Percentiles rank a stretch among this genome's conserved stretches.
phyloP scores from a whole-genome alignment of 1,140 invertebrate genomes.

The Drosophila tsacasi region DNA sequence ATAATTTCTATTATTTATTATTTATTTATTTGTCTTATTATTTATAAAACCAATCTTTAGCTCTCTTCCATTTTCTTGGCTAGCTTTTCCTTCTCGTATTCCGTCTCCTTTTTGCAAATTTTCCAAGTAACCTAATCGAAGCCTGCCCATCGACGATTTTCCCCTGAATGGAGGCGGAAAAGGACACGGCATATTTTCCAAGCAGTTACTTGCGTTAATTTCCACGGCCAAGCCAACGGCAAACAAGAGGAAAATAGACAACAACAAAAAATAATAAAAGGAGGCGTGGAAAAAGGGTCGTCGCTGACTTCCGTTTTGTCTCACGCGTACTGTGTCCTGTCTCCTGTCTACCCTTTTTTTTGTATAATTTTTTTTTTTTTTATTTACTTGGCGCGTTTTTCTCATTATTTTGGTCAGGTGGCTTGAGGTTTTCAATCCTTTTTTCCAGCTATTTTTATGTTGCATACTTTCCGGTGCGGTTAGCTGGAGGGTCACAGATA shows the following conservation, averaged over 20 bases:
- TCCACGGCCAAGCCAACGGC: constrained; percentile 26
- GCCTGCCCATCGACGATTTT: constrained; percentile 30
- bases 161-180: constrained; percentile 14
- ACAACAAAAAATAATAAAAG: neutral
- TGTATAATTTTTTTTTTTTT: constrained; percentile 20
- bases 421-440: constrained; percentile 40
- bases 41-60: neutral
- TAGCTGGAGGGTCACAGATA: constrained; percentile 22
- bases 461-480: constrained; percentile 59
- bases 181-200: constrained; percentile 76
- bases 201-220: constrained; percentile 78
- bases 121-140: constrained; percentile 39
- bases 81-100: neutral
- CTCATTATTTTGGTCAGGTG: constrained; percentile 62
- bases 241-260: constrained; percentile 46
- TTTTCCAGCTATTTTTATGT: constrained; percentile 56
- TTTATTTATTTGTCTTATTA: too few relatives aligned
- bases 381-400: constrained; percentile 66
- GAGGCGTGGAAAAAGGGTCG: constrained; percentile 52
- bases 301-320: constrained; percentile 57
- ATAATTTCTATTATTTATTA: too few relatives aligned
- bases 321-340: constrained; percentile 30
- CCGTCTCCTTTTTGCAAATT: neutral
- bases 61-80: neutral
- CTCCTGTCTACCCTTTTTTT: neutral